Evolutionary conservation across 2,113 vertebrate genomes (phyloP).

Genomic region (Alectura lathami): DNA sequence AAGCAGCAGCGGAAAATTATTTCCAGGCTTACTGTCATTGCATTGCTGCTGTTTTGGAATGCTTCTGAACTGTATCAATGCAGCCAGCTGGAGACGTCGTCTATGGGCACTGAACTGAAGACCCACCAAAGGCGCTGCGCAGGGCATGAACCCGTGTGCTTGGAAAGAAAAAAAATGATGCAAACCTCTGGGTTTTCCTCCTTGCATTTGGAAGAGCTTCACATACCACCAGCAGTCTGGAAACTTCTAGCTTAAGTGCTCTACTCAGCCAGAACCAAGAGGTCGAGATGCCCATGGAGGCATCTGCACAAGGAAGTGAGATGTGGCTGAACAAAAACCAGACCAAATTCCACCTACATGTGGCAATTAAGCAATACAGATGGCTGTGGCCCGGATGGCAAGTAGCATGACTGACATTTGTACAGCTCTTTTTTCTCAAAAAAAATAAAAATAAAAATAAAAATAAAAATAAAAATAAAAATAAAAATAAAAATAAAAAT

Average conservation of each 20-base stretch:
- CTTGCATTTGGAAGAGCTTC: neutral
- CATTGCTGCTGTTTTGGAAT: neutral
- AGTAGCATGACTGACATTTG: rapidly evolving
- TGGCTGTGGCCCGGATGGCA: neutral
- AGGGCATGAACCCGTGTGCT: neutral
- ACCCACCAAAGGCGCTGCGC: neutral
- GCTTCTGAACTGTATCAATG: neutral
- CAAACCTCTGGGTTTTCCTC: neutral
- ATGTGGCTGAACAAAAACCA: neutral
- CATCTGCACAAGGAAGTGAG: neutral
- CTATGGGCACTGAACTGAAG: neutral
- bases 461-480: too few species aligned
- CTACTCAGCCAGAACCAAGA: neutral
- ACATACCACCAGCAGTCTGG: neutral
- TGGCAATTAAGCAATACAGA: neutral
- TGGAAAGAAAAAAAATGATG: neutral
- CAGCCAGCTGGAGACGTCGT: neutral
- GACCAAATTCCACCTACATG: neutral
- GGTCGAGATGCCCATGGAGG: rapidly evolving
- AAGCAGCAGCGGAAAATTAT: neutral
- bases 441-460: too few species aligned
- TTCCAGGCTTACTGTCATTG: neutral
- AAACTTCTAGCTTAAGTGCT: neutral
- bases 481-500: too few species aligned
- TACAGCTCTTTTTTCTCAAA: neutral